phyloP scores from a whole-genome alignment of 2,888 invertebrate genomes.

The Eupithecia abbreviata region DNA sequence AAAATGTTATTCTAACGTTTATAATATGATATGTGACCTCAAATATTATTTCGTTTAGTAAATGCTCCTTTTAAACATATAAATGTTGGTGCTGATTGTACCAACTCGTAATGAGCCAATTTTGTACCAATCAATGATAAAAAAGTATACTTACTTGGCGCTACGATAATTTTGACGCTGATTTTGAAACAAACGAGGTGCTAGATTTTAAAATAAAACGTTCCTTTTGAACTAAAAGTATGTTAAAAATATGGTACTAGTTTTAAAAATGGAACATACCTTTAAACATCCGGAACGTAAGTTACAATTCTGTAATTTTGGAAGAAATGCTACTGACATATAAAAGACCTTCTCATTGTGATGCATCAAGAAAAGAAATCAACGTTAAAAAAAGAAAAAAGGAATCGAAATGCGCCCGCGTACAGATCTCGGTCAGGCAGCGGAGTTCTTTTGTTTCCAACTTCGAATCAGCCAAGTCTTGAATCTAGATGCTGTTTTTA shows the following conservation, averaged over 20 bases:
- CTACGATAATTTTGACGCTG: neutral
- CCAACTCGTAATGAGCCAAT: neutral
- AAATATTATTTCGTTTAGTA: neutral
- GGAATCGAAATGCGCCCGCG: slow-evolving; percentile 77
- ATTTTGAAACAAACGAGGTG: neutral
- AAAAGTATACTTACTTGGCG: neutral
- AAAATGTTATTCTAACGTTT: neutral
- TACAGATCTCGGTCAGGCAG: slow-evolving; percentile 83
- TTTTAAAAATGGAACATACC: neutral
- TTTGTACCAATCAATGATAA: neutral
- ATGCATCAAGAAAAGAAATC: slow-evolving; percentile 81
- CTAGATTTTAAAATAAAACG: neutral
- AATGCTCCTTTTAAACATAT: neutral
- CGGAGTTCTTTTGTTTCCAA: slow-evolving; percentile 81
- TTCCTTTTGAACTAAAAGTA: neutral
- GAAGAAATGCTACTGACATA: slow-evolving; percentile 74
- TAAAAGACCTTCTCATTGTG: slow-evolving; percentile 79
- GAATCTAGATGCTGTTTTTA: slow-evolving; percentile 83
- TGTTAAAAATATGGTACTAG: neutral
- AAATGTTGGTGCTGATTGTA: neutral
- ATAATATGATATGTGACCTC: neutral
- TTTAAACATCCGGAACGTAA: neutral
- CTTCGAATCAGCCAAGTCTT: slow-evolving; percentile 82
- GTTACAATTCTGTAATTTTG: slow-evolving; percentile 57
- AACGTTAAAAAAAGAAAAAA: slow-evolving; percentile 67